Evolutionary conservation across 53 echinoderm and acorn worm genomes (phyloP).

Genomic region (Echinarachnius parma): DNA sequence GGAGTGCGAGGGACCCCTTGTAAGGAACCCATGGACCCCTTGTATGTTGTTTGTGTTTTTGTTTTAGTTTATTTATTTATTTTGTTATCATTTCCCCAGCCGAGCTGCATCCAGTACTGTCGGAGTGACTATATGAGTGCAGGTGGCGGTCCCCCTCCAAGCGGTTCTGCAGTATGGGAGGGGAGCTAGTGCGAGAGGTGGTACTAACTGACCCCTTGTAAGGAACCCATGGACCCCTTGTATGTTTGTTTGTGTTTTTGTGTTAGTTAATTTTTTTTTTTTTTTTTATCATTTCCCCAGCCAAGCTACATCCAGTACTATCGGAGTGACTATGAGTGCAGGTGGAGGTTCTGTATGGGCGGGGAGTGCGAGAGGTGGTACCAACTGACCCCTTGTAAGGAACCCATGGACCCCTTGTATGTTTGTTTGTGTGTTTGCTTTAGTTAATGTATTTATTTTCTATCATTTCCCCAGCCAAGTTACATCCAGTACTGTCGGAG

Average conservation of each 20-base stretch:
- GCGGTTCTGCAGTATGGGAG: slow-evolving; percentile 50
- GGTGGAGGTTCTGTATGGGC: slow-evolving; percentile 53
- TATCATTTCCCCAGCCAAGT: slow-evolving; percentile 24
- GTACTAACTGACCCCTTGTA: slow-evolving; percentile 44
- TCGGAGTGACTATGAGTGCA: slow-evolving; percentile 47
- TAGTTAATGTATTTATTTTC: too few species aligned
- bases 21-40: too few species aligned
- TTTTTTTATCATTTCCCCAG: slow-evolving; percentile 23
- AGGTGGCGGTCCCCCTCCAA: slow-evolving; percentile 23
- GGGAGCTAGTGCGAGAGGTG: slow-evolving; percentile 57
- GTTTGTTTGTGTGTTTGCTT: too few species aligned
- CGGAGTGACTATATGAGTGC: slow-evolving; percentile 49
- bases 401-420: too few species aligned
- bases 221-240: too few species aligned
- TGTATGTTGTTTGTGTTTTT: too few species aligned
- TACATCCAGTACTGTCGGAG: slow-evolving; percentile 50
- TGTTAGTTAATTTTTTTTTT: too few species aligned
- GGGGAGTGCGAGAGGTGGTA: slow-evolving; percentile 61
- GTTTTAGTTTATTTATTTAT: too few species aligned
- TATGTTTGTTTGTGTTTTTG: too few species aligned
- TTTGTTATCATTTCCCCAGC: slow-evolving; percentile 35
- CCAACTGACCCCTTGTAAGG: slow-evolving; percentile 53
- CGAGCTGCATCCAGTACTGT: slow-evolving; percentile 47
- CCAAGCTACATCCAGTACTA: slow-evolving; percentile 50
- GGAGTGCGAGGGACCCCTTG: slow-evolving; percentile 55